Evolutionary conservation across 1,140 invertebrate genomes (phyloP), one percentile per base, ranked within the genome.

Genomic region (Anoplolepis gracilipes): DNA sequence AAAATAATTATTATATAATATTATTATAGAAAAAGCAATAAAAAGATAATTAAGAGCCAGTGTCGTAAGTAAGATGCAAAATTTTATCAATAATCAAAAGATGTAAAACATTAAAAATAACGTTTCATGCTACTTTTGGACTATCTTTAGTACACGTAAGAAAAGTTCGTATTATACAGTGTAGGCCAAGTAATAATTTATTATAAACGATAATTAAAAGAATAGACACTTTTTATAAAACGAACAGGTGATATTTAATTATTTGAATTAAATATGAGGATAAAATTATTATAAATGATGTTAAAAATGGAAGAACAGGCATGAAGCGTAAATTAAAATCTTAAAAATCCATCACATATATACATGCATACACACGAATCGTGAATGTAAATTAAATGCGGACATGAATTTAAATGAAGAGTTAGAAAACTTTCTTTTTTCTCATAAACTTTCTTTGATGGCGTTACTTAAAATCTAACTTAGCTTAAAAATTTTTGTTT

Each of bases 361-460:
- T 7, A 1, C 13, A 4, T 46, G 4, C 5, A 1, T 2, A 1
- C 11, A 8, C 25, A 65, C 39, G 65, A 16, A 53, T 13, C 25
- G 42, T 19, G 11, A 65, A 36, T 65, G 30, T 65, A 33, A 64
- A 77, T 64, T 3, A 30, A 62, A 46, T 77, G 30, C 10, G 36
- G 13, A 30, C 22, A 46, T 69, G 28, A 61, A 77, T 76, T 77
- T 64, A 36, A 79, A 79, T 79, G 25, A 57, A 30, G 11, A 28
- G 25, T 69, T 49, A 42, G n/a, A 55, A 78, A 53, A 36, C n/a
- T n/a, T n/a, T n/a, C n/a, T n/a, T n/a, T n/a, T n/a, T n/a, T 53
- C 46, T 67, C 30, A n/a, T 67, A 19, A 78, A 79, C 33, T 57
- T 69, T 79, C 33, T 79, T 69, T 69, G 49, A 55, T 75, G 11